A percentile compares a stretch with the other conserved stretches of the same genome.
phyloP scores from a whole-genome alignment of 2,113 vertebrate genomes.

The Nycticorax nycticorax region DNA sequence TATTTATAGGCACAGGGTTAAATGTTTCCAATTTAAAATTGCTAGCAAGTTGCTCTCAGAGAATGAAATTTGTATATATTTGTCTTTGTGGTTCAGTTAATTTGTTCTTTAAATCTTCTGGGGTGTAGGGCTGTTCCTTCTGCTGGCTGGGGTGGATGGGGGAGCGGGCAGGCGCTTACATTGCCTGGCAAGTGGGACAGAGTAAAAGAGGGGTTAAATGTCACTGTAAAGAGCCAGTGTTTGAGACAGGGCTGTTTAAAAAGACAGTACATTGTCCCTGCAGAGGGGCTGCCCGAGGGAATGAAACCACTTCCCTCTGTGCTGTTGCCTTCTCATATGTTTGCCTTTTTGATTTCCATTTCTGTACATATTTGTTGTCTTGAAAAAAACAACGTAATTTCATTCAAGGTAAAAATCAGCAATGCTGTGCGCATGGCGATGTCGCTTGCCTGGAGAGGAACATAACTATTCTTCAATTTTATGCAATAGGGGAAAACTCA shows the following conservation, averaged over 20 bases:
- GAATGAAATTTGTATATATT: neutral
- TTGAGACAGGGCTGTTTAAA: neutral
- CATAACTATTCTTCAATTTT: neutral
- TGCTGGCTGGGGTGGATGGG: neutral
- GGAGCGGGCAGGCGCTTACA: neutral
- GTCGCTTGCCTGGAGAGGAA: neutral
- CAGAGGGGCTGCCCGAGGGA: neutral
- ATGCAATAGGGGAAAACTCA: neutral
- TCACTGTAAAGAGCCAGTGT: neutral
- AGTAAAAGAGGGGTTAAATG: conserved; percentile 16
- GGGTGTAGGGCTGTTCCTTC: neutral
- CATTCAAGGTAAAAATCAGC: conserved; percentile 29
- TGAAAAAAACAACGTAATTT: neutral
- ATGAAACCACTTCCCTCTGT: neutral
- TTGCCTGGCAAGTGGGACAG: neutral
- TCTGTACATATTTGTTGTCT: conserved; percentile 39
- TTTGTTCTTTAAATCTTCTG: neutral
- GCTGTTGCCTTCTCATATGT: neutral
- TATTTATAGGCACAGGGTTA: neutral
- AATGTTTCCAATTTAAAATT: neutral
- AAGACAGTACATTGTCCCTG: conserved; percentile 22
- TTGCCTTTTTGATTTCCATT: conserved; percentile 46
- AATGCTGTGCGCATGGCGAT: neutral
- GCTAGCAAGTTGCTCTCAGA: neutral
- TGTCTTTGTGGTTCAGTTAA: neutral